phyloP scores from a whole-genome alignment of 2,113 vertebrate species.

The Thymallus thymallus region DNA sequence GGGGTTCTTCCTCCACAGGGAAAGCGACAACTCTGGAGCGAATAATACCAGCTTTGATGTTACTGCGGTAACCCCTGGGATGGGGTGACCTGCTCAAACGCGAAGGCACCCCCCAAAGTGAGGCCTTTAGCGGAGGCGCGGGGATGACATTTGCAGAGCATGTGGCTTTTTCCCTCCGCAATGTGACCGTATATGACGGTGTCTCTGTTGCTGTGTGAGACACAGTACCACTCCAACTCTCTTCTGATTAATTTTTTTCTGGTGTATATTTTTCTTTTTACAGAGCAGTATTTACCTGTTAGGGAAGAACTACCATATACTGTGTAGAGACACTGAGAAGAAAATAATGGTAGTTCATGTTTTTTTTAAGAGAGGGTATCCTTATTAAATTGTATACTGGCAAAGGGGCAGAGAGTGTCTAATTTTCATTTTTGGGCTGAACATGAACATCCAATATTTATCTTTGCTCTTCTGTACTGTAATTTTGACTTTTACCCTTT shows the following conservation, averaged over 20 bases:
- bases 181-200: constrained; percentile 2
- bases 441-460: background rate
- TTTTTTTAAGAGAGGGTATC: background rate
- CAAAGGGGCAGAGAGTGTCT: background rate
- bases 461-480: background rate
- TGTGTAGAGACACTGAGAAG: background rate
- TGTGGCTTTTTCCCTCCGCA: background rate
- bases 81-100: background rate
- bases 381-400: background rate
- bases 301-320: background rate
- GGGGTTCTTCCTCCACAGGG: background rate
- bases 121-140: background rate
- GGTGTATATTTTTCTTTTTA: background rate
- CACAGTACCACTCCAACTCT: background rate
- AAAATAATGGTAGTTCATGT: background rate
- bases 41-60: constrained; percentile 3
- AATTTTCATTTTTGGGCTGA: background rate
- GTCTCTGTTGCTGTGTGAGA: background rate
- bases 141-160: constrained; percentile 7
- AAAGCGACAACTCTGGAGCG: background rate
- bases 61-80: background rate
- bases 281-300: background rate
- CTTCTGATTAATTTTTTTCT: background rate
- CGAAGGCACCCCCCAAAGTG: background rate
- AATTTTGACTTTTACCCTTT: background rate